Base-by-base conservation (phyloP, 64 coral and sea anemone species). In the Pachyseris speciosa region DNA sequence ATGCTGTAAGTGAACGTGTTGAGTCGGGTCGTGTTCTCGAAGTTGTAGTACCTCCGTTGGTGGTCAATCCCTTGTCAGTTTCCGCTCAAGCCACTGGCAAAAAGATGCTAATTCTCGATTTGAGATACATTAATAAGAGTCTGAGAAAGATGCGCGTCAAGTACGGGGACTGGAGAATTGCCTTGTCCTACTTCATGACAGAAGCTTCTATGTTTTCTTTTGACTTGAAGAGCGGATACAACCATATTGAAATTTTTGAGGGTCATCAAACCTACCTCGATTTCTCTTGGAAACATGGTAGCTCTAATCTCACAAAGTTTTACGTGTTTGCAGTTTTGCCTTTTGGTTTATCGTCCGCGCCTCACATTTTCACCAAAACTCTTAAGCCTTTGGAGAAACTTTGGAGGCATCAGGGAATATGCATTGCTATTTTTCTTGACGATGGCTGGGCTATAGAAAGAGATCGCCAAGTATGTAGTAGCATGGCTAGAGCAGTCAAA, bases 111-210 rank as follows among this genome's bases (percentile, higher is more conserved):
- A 78, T 93, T 61, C 45, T 87, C 26, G 84, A 94, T 57, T 68
- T 87, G 43, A 80, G 91, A 70, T 50, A 94, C 48, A 84, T 94
- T 11, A 94, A 87, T 37, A 74, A 87, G 59, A 71, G 10, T 63
- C 22, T 94, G 5, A 20, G 36, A 15, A 88, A 83, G 57, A 36
- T 40, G 26, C 60, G 72, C 1, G 57, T 86, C 12, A 87, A 80
- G 32, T 87, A 78, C 20, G 91, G 87, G 53, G 84, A 87, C 33
- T 84, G 47, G 76, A 83, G 65, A 84, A 81, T 30, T 27, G 53
- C 75, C 5, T 25, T 84, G 4, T 41, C 43, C 1, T 92, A 72
- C 4, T 72, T 72, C 69, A 42, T 13, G 37, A 3, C 3, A 19
- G 69, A 32, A 26, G 83, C 77, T 8, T 80, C 13, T 38, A 80